phyloP scores from a whole-genome alignment of 2,888 invertebrate genomes.

The Coleophora flavipennella region DNA sequence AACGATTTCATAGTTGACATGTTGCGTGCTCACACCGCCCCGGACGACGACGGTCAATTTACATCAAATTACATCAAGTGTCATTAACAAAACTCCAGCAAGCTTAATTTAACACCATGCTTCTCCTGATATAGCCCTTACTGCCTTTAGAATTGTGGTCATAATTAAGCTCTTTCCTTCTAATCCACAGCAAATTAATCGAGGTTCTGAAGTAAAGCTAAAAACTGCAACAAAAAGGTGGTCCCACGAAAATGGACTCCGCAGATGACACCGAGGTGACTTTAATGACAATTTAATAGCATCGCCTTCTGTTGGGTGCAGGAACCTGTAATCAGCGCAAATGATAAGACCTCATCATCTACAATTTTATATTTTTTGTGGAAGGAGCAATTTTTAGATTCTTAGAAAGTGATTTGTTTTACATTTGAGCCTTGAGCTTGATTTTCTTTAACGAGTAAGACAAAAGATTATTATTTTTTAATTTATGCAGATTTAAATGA shows the following conservation, averaged over 20 bases:
- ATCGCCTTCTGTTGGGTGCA: slow-evolving; percentile 55
- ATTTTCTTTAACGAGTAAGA: too few relatives aligned
- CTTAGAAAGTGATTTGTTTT: slow-evolving; percentile 36
- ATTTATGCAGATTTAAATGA: too few relatives aligned
- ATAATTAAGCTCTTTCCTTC: slow-evolving; percentile 19
- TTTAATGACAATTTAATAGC: slow-evolving; percentile 72
- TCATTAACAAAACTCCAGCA: slow-evolving; percentile 55
- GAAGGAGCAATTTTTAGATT: slow-evolving; percentile 39
- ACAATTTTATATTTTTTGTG: slow-evolving; percentile 44
- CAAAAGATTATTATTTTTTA: too few relatives aligned
- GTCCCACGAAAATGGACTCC: slow-evolving; percentile 55
- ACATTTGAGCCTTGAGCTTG: too few relatives aligned
- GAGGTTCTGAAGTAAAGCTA: slow-evolving; percentile 42
- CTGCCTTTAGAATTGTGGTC: slow-evolving; percentile 25
- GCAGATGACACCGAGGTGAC: slow-evolving; percentile 65
- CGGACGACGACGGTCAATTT: slow-evolving; percentile 53
- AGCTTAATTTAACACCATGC: slow-evolving; percentile 22
- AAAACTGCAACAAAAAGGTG: slow-evolving; percentile 66
- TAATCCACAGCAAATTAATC: slow-evolving; percentile 14
- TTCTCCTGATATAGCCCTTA: slow-evolving; percentile 23
- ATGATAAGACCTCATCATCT: slow-evolving; percentile 54
- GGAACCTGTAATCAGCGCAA: slow-evolving; percentile 60
- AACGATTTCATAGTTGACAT: slow-evolving; percentile 68
- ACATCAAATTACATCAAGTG: slow-evolving; percentile 64
- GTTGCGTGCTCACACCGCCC: slow-evolving; percentile 56